Evolutionary conservation across 1,140 invertebrate species (phyloP).

Genomic region (Manduca sexta): DNA sequence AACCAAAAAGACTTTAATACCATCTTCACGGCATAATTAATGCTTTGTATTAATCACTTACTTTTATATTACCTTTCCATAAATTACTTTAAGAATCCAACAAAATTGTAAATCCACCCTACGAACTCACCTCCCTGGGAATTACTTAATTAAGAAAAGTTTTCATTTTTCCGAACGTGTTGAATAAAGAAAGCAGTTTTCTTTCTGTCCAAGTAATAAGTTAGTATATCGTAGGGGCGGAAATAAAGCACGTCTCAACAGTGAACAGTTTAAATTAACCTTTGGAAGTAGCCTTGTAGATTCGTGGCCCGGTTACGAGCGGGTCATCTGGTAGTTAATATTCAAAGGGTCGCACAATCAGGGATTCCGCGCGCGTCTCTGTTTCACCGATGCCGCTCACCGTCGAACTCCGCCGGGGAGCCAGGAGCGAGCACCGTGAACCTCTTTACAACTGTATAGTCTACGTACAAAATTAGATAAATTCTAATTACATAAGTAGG

Average conservation of each 20-base stretch:
- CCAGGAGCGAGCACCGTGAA: not conserved
- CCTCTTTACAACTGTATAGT: too few species aligned
- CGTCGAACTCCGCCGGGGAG: constrained; percentile 2
- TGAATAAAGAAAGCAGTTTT: not conserved
- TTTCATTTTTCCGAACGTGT: too few species aligned
- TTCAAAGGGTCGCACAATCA: constrained; percentile 62
- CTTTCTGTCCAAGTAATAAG: not conserved
- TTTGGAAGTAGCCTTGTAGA: constrained; percentile 36
- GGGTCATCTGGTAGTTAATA: constrained; percentile 62
- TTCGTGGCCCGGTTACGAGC: constrained; percentile 41
- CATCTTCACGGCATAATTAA: too few species aligned
- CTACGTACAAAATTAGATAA: too few species aligned
- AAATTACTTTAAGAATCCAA: too few species aligned
- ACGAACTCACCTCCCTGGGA: too few species aligned
- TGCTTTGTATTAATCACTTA: too few species aligned
- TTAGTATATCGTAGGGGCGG: constrained; percentile 5
- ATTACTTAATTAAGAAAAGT: too few species aligned
- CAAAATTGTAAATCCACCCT: too few species aligned
- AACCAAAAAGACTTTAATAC: too few species aligned
- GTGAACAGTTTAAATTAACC: constrained; percentile 40
- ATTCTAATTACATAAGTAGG: too few species aligned
- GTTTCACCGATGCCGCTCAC: constrained; percentile 29
- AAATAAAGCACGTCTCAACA: constrained; percentile 19
- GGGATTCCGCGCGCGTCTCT: constrained; percentile 52
- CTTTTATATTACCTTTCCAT: too few species aligned